Evolutionary conservation across 2,113 vertebrate genomes (phyloP).

Genomic region (Vulpes ferrilata): DNA sequence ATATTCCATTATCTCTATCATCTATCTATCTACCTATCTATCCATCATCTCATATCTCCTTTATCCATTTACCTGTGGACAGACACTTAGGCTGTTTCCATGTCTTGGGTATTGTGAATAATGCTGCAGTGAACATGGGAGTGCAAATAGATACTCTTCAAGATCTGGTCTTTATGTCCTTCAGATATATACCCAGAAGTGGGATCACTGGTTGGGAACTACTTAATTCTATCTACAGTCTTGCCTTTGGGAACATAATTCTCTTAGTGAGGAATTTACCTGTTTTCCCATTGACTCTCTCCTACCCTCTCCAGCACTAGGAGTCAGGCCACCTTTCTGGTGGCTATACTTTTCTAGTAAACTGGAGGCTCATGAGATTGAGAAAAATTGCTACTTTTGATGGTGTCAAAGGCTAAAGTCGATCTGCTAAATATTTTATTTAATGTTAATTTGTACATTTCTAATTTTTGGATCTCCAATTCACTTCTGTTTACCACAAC

Average conservation of each 20-base stretch:
- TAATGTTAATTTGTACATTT: background rate
- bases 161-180: background rate
- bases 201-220: background rate
- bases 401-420: background rate
- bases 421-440: background rate
- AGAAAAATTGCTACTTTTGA: background rate
- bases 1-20: background rate
- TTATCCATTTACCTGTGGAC: background rate
- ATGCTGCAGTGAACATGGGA: background rate
- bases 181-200: background rate
- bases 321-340: background rate
- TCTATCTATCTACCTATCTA: background rate
- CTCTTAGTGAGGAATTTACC: background rate
- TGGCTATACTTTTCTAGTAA: background rate
- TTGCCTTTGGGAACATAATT: background rate
- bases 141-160: background rate
- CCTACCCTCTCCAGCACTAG: rapidly evolving
- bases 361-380: background rate
- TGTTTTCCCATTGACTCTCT: background rate
- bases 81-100: background rate
- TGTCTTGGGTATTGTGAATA: background rate
- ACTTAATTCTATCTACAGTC: background rate
- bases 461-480: background rate
- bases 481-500: background rate
- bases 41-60: background rate